Conservation (phyloP, 2,797 vertebrate genomes). For the Lacerta viridis region DNA sequence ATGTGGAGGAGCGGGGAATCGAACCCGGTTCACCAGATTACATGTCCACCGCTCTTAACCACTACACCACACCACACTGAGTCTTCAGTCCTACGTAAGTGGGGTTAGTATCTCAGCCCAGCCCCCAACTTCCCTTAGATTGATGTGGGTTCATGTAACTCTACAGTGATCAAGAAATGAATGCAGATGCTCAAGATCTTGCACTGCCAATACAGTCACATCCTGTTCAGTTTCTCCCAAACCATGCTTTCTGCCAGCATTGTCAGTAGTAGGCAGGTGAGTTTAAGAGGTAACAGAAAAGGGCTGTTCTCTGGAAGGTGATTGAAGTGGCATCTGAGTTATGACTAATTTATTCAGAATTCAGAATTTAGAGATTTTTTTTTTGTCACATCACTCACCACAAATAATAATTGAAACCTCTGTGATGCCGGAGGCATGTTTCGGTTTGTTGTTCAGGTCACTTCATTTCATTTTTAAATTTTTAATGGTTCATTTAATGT, state of each 20-base stretch:
- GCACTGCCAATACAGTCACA: background rate
- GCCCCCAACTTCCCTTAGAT: background rate
- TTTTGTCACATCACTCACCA: conserved; percentile 67
- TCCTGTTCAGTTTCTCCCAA: background rate
- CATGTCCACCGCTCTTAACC: too few species aligned
- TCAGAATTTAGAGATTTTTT: conserved; percentile 76
- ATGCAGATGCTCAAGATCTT: background rate
- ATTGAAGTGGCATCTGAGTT: conserved; percentile 74
- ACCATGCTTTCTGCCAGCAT: conserved; percentile 40
- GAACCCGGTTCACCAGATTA: too few species aligned
- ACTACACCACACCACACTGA: too few species aligned
- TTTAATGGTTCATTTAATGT: conserved; percentile 78
- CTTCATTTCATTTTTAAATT: conserved; percentile 80
- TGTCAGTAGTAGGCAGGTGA: conserved; percentile 57
- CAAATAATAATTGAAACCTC: conserved; percentile 80
- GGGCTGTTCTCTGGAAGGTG: conserved; percentile 64
- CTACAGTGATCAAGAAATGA: too few species aligned
- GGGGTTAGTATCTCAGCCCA: too few species aligned
- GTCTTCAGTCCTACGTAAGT: too few species aligned
- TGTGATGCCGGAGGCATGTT: conserved; percentile 78
- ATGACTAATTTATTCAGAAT: conserved; percentile 82
- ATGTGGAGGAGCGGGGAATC: too few species aligned
- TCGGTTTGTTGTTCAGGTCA: conserved; percentile 79
- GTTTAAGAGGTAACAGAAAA: conserved; percentile 52
- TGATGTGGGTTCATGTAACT: background rate